A percentile compares a stretch with the other conserved stretches of the same genome.
Evolutionary conservation across 2,888 invertebrate genomes (phyloP).

Genomic region (Callyntrura guangdongensis): DNA sequence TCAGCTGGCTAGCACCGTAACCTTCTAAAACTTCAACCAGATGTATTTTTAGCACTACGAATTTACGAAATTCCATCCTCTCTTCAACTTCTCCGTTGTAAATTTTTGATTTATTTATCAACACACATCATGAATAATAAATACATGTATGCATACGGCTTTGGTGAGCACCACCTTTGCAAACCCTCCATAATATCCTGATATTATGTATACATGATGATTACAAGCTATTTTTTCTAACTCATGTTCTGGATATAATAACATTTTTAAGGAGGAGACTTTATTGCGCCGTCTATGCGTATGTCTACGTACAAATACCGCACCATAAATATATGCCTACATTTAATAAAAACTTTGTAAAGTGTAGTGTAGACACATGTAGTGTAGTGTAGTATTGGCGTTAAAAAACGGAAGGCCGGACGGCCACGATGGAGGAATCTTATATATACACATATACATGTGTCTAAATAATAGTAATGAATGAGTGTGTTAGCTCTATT

Average conservation of each 20-base stretch:
- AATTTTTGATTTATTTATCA: constrained; percentile 20
- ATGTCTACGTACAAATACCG: neutral
- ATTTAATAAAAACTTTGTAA: too few species aligned
- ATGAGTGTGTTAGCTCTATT: constrained; percentile 44
- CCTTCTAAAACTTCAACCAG: constrained; percentile 41
- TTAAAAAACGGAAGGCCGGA: too few species aligned
- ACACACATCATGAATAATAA: constrained; percentile 13
- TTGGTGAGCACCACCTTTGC: neutral
- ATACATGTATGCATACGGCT: neutral
- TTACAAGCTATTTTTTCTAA: constrained; percentile 5
- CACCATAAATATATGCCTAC: neutral
- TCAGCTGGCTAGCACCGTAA: constrained; percentile 58
- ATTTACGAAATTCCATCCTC: constrained; percentile 46
- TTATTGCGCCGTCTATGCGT: constrained; percentile 21
- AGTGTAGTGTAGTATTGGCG: too few species aligned
- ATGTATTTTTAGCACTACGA: constrained; percentile 11
- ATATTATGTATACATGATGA: neutral
- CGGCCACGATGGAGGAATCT: too few species aligned
- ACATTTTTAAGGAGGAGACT: constrained; percentile 51
- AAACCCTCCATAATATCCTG: neutral
- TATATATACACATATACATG: too few species aligned
- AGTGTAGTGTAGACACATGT: too few species aligned
- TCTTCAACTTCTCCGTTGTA: constrained; percentile 14
- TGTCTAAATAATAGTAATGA: constrained; percentile 12
- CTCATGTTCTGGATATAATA: constrained; percentile 23